phyloP scores from a whole-genome alignment of 2,888 invertebrate genomes.

The Callyntrura guangdongensis region DNA sequence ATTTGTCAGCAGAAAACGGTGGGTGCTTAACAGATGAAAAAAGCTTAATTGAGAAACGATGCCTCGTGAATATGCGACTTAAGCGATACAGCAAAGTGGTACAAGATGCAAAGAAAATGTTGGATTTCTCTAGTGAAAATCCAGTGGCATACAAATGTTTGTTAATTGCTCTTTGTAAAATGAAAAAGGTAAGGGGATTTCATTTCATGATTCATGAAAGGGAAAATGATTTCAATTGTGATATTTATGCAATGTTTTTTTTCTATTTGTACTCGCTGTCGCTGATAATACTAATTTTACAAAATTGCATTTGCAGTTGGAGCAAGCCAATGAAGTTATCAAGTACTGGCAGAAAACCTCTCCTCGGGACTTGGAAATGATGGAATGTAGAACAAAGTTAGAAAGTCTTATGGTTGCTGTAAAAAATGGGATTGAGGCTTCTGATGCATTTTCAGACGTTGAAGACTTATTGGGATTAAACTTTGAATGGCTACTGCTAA shows the following conservation, averaged over 20 bases:
- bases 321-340: constrained; percentile 80
- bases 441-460: constrained; percentile 83
- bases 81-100: constrained; percentile 81
- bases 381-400: constrained; percentile 83
- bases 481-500: constrained; percentile 81
- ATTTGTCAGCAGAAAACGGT: background rate
- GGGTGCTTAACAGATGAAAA: constrained; percentile 70
- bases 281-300: constrained; percentile 19
- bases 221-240: background rate
- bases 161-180: constrained; percentile 82
- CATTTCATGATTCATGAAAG: background rate
- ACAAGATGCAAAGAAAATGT: constrained; percentile 80
- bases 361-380: constrained; percentile 83
- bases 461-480: constrained; percentile 82
- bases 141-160: constrained; percentile 83
- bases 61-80: constrained; percentile 81
- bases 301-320: constrained; percentile 77
- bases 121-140: constrained; percentile 80
- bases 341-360: constrained; percentile 81
- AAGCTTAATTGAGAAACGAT: constrained; percentile 82
- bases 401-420: constrained; percentile 82
- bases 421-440: constrained; percentile 82
- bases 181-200: constrained; percentile 80
- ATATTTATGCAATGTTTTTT: background rate
- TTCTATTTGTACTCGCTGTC: background rate